Evolutionary conservation across 2,888 invertebrate species (phyloP), one percentile per base, ranked within the genome.

Genomic region (Eucriotettix oculatus): DNA sequence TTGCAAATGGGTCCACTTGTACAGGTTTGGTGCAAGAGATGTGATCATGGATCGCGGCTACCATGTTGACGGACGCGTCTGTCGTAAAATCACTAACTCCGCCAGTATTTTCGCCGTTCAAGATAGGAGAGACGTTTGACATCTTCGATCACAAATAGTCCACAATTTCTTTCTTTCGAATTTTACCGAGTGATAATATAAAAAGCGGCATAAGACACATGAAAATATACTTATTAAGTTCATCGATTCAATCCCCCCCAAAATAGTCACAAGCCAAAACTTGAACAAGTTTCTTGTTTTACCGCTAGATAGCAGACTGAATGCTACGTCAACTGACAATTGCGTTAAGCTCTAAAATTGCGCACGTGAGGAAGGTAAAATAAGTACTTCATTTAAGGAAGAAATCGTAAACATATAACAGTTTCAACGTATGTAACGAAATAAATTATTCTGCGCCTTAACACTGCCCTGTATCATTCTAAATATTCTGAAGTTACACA

Each of bases 21-120:
- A 63, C 64, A 56, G 62, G 60, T 61, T 65, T 65, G 57, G 63
- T 62, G 60, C 65, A 65, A 57, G 65, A 62, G 58, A 65, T 65
- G 59, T 64, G 63, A 61, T 64, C 65, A 53, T 64, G 64, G 54
- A 64, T 65, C 53, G 65, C 61, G 53, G 64, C 60, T 56, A 64
- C 65, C 65, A 65, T 64, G 62, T 65, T 63, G 60, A 65, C 63
- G 61, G 65, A 61, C 63, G 65, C 64, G 62, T 64, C 64, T 60
- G 65, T 63, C 62, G 58, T 52, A 57, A 64, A 65, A 17, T 64
- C 65, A 52, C 57, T 56, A 61, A 63, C 64, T 62, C 63, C 65
- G 61, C 63, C 59, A 17, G 62, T 63, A 58, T 64, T 65, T 64
- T 65, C 65, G 60, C 65, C 65, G 61, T 65, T 65, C 60, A 65